Evolutionary conservation across 2,797 vertebrate species (phyloP), one percentile per base, ranked within the genome.

Genomic region (Chelonia mydas): DNA sequence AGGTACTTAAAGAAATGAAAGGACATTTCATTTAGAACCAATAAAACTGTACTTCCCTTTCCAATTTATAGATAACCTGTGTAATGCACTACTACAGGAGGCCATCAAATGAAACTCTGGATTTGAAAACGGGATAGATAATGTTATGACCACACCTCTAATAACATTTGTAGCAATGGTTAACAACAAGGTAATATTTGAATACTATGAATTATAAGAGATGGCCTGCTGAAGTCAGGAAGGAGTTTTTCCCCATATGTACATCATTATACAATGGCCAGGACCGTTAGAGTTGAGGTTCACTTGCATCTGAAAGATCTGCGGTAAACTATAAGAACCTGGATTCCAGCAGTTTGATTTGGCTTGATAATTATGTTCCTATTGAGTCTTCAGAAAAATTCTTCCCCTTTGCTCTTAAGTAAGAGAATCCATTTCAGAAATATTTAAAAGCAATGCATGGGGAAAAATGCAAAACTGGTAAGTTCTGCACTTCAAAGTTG

Each of bases 371-470:
- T 47, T 86, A 92, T 84, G 49, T 37, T 79, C 87, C 19, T 77
- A n/a, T 19, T 84, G 51, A 84, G 93, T 91, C 6, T 3, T 83
- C 8, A 90, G 77, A 33, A 83, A 77, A 87, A 85, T 23, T 84
- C 28, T 13, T 81, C 19, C 83, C 25, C 12, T 93, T 90, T 49
- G 90, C 0, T 0, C 65, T 83, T 81, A 90, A 91, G 5, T 85
- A 83, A 82, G 65, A 31, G 13, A 78, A 1, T 0, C 55, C 1
- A 84, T 68, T 85, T 93, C 80, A 94, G 51, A 55, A 53, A 92
- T 2, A 89, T 33, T 61, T 61, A 13, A 92, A 89, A 41, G 50
- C 11, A 85, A 86, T 0, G 5, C 0, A 31, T 1, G 28, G 21
- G 8, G 9, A 1, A 12, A 0, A 16, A 2, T 8, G 13, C 31